These are phyloP conservation scores for Malurus splendens DNA, from an alignment of 2,797 vertebrate genomes.

Conservation along the genomic window DNA sequence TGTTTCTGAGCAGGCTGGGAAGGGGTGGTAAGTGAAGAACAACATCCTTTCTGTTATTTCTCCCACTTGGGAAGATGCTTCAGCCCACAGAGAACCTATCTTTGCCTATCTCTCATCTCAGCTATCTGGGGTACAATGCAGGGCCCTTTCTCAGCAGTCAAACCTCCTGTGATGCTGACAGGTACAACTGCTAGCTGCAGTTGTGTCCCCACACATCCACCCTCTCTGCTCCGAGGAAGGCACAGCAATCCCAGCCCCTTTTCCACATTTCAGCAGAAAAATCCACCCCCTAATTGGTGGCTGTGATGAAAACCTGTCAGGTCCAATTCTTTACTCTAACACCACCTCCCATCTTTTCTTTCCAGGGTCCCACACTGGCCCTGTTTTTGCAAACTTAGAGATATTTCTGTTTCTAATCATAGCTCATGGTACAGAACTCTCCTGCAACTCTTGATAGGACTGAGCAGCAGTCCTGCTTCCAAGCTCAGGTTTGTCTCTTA, in stretches of 20 bases:
- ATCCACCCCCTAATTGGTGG: background rate
- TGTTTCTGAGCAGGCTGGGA: background rate
- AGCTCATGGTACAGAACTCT: background rate
- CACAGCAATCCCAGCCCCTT: background rate
- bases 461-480: background rate
- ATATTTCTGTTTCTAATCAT: background rate
- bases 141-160: background rate
- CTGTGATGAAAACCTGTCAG: background rate
- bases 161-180: background rate
- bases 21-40: background rate
- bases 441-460: background rate
- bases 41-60: background rate
- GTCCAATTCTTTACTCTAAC: background rate
- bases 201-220: background rate
- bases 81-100: background rate
- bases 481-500: background rate
- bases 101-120: background rate
- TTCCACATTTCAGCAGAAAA: background rate
- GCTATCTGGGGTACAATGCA: background rate
- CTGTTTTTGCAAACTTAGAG: background rate
- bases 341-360: background rate
- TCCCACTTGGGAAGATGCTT: background rate
- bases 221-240: background rate
- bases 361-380: background rate
- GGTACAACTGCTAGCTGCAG: background rate